A percentile compares a stretch with the other conserved stretches of the same genome.
Conservation (phyloP, 2,888 invertebrate species). For the Sphaerophoria rueppellii region DNA sequence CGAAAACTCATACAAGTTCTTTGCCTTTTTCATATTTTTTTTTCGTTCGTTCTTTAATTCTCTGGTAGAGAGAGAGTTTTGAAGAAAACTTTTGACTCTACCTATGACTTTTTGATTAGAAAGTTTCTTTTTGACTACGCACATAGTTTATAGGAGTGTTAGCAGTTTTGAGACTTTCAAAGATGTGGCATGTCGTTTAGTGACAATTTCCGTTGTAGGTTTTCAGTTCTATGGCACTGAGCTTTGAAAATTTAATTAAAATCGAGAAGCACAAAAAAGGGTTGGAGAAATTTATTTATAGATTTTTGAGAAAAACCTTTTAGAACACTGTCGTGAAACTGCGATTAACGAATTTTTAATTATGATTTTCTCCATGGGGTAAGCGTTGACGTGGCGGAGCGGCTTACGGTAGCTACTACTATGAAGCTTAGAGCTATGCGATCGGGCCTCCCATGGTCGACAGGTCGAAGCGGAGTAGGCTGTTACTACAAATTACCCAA, state of each 20-base stretch:
- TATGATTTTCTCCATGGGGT: too few relatives aligned
- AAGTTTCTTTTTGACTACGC: slow-evolving; percentile 36
- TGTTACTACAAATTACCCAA: too few relatives aligned
- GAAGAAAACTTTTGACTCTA: slow-evolving; percentile 41
- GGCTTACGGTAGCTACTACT: too few relatives aligned
- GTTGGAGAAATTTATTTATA: too few relatives aligned
- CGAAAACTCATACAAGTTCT: neutral
- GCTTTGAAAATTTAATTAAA: neutral
- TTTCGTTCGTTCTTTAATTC: slow-evolving; percentile 6
- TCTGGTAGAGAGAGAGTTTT: neutral
- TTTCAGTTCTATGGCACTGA: too few relatives aligned
- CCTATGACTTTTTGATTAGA: slow-evolving; percentile 59
- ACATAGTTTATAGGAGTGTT: slow-evolving; percentile 37
- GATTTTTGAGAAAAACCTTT: too few relatives aligned
- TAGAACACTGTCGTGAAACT: too few relatives aligned
- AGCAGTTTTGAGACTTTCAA: neutral
- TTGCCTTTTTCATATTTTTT: neutral
- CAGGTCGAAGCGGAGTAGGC: too few relatives aligned
- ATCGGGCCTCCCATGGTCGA: too few relatives aligned
- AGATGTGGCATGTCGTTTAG: neutral
- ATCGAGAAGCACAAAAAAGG: neutral
- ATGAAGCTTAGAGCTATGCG: too few relatives aligned
- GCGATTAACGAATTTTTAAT: too few relatives aligned
- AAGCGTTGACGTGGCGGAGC: too few relatives aligned
- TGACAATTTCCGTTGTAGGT: neutral